phyloP scores from a whole-genome alignment of 2,113 vertebrate genomes.

The Misgurnus anguillicaudatus region DNA sequence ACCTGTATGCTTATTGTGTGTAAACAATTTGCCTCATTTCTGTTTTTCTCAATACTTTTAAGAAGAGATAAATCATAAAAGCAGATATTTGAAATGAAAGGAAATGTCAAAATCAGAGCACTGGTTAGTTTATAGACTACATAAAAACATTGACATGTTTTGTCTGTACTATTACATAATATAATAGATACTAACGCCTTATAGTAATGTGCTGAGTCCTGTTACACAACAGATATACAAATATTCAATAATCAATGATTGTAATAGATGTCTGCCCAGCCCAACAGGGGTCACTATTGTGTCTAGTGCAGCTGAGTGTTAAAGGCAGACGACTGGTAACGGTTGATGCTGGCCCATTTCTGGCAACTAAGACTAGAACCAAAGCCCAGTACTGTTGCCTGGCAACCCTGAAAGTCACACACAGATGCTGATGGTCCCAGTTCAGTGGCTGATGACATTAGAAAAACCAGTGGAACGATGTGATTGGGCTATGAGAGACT shows the following conservation, averaged over 20 bases:
- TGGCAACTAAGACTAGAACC: not conserved
- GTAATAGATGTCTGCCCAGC: not conserved
- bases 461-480: slow-evolving; percentile 69
- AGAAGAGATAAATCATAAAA: too few species aligned
- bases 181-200: not conserved
- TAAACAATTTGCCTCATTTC: too few species aligned
- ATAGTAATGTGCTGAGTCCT: not conserved
- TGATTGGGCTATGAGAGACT: slow-evolving; percentile 76
- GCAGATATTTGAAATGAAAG: too few species aligned
- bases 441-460: slow-evolving; percentile 76
- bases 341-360: not conserved
- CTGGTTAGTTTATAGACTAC: not conserved
- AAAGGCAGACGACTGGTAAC: not conserved
- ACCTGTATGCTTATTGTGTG: too few species aligned
- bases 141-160: not conserved
- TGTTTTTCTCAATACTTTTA: too few species aligned
- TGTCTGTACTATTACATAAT: not conserved
- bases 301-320: not conserved
- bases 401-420: not conserved
- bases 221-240: not conserved
- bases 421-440: slow-evolving; percentile 60
- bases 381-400: not conserved
- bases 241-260: not conserved
- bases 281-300: slow-evolving; percentile 2
- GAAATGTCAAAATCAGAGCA: not conserved